These are phyloP conservation scores for Drosophila picticornis DNA, from an alignment of 2,888 invertebrate genomes.

Conservation along the genomic window DNA sequence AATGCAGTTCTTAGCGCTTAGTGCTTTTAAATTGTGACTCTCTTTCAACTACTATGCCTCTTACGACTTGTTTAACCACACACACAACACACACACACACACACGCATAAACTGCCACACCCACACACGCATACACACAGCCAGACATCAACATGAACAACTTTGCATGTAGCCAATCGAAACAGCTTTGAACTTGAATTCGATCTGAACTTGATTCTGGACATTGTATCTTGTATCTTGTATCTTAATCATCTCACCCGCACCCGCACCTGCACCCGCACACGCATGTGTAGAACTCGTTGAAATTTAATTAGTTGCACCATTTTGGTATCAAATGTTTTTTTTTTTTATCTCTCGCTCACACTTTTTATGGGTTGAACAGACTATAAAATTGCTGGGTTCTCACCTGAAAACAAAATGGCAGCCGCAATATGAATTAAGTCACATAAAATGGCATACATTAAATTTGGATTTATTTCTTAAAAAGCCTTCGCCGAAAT, in stretches of 20 bases:
- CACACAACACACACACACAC: slow-evolving; percentile 16
- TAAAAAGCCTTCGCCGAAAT: not conserved
- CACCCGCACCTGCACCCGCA: slow-evolving; percentile 32
- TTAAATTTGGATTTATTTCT: not conserved
- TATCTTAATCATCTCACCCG: slow-evolving; percentile 26
- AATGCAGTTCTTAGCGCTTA: slow-evolving; percentile 50
- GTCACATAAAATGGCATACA: not conserved
- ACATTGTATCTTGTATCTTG: slow-evolving; percentile 19
- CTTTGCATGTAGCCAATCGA: slow-evolving; percentile 53
- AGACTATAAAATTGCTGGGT: not conserved
- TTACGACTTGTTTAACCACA: slow-evolving; percentile 51
- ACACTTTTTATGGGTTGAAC: not conserved
- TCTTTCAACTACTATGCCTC: slow-evolving; percentile 58
- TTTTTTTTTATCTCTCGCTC: not conserved
- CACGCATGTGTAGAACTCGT: slow-evolving; percentile 35
- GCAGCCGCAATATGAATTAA: not conserved
- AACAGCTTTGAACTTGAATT: slow-evolving; percentile 50
- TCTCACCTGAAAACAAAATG: slow-evolving; percentile 21
- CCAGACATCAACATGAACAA: slow-evolving; percentile 23
- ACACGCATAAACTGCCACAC: slow-evolving; percentile 23
- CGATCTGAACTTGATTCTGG: slow-evolving; percentile 41
- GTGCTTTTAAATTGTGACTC: slow-evolving; percentile 44
- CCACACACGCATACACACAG: slow-evolving; percentile 6
- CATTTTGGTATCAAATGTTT: not conserved
- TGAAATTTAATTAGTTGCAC: slow-evolving; percentile 16